Conservation (phyloP, 2,113 vertebrate genomes). For the Pyrgilauda ruficollis region DNA sequence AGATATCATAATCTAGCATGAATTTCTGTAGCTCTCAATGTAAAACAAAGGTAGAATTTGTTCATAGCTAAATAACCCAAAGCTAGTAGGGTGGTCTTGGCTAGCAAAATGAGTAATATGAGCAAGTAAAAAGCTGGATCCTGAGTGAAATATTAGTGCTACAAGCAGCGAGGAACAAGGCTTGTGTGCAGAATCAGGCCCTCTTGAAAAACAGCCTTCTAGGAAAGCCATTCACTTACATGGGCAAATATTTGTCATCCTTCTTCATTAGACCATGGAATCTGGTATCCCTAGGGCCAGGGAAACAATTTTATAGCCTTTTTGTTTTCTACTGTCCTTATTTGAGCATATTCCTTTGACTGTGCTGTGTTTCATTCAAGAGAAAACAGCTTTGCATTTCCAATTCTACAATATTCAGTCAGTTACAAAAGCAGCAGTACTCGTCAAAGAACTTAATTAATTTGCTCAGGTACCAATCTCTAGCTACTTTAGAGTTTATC, state of each 20-base stretch:
- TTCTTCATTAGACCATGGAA: slow-evolving; percentile 6
- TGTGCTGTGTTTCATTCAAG: not conserved
- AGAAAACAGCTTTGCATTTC: not conserved
- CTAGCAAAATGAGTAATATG: not conserved
- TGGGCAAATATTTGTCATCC: slow-evolving; percentile 23
- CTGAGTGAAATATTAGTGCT: not conserved
- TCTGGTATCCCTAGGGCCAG: not conserved
- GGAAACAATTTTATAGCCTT: slow-evolving; percentile 1
- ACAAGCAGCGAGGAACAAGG: not conserved
- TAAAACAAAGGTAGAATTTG: not conserved
- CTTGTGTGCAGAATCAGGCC: not conserved
- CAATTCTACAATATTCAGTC: not conserved
- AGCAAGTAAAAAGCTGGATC: not conserved
- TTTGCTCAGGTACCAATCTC: not conserved
- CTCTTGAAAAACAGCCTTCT: not conserved
- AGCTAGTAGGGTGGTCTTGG: not conserved
- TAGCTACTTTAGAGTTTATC: not conserved
- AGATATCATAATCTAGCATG: not conserved
- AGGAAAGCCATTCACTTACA: slow-evolving; percentile 14
- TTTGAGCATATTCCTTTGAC: slow-evolving; percentile 32
- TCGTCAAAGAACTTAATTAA: not conserved
- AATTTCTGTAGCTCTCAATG: not conserved
- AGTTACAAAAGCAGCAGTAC: not conserved
- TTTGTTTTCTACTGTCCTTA: slow-evolving; percentile 39
- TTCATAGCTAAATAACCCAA: not conserved